These are phyloP conservation scores for Nematopogon swammerdamellus DNA, from an alignment of 2,888 invertebrate species.

Conservation along the genomic window DNA sequence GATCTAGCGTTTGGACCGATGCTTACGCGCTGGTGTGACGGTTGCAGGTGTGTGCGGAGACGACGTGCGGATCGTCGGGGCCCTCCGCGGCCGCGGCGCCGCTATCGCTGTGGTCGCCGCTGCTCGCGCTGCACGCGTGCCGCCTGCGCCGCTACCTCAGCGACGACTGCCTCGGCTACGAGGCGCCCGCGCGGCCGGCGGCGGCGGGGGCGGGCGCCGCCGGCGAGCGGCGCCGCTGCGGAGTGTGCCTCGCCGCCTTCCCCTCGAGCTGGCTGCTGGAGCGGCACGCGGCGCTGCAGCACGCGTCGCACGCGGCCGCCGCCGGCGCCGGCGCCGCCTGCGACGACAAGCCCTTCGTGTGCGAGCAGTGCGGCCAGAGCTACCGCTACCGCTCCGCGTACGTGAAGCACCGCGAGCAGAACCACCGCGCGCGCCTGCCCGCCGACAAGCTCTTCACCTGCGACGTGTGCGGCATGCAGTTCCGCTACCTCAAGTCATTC, in stretches of 20 bases:
- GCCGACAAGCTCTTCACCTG: conserved; percentile 89
- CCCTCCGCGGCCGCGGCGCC: conserved; percentile 34
- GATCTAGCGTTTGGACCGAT: too few relatives aligned
- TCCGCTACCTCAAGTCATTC: conserved; percentile 84
- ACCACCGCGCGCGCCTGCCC: conserved; percentile 81
- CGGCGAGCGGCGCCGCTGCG: conserved; percentile 61
- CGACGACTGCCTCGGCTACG: conserved; percentile 49
- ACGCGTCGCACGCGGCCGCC: conserved; percentile 58
- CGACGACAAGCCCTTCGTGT: conserved; percentile 87
- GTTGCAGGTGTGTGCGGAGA: conserved; percentile 49
- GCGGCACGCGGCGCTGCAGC: conserved; percentile 81
- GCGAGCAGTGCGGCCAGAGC: conserved; percentile 88
- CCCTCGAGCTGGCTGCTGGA: conserved; percentile 86
- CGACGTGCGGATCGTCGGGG: conserved; percentile 33
- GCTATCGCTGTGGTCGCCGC: conserved; percentile 46
- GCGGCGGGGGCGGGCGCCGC: conserved; percentile 34
- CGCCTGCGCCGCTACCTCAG: conserved; percentile 46
- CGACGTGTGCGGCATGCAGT: conserved; percentile 91
- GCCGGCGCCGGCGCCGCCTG: conserved; percentile 59
- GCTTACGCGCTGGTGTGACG: too few relatives aligned
- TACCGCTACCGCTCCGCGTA: conserved; percentile 82
- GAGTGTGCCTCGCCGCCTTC: conserved; percentile 82
- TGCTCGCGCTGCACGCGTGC: conserved; percentile 45
- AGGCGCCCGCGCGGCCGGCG: conserved; percentile 31
- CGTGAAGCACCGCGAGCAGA: conserved; percentile 77